Evolutionary conservation across 1,140 invertebrate species (phyloP).

Genomic region (Cotesia vestalis): DNA sequence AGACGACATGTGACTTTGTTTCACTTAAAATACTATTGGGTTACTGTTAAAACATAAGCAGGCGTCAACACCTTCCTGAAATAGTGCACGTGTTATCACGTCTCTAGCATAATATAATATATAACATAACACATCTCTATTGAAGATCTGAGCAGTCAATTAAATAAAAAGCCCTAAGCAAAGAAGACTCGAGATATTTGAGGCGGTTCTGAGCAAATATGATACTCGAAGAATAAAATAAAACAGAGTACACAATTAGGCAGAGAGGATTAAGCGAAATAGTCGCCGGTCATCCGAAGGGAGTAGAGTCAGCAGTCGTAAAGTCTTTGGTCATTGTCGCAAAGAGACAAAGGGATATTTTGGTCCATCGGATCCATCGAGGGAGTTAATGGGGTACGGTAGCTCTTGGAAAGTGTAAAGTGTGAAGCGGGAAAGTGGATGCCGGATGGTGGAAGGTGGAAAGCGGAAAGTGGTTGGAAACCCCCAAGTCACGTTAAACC

Average conservation of each 20-base stretch:
- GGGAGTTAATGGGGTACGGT: background rate
- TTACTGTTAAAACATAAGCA: constrained; percentile 61
- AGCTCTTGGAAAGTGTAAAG: too few species aligned
- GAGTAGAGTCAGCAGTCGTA: constrained; percentile 40
- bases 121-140: too few species aligned
- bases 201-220: too few species aligned
- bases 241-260: background rate
- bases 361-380: constrained; percentile 16
- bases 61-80: constrained; percentile 63
- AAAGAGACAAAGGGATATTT: background rate
- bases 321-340: constrained; percentile 59
- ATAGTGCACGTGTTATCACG: constrained; percentile 51
- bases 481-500: constrained; percentile 61
- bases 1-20: constrained; percentile 34
- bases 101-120: too few species aligned
- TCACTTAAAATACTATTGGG: constrained; percentile 58
- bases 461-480: constrained; percentile 61
- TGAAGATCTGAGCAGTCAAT: constrained; percentile 5
- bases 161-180: background rate
- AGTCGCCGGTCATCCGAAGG: constrained; percentile 43
- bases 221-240: background rate
- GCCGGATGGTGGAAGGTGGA: too few species aligned
- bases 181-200: background rate
- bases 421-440: too few species aligned
- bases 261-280: constrained; percentile 41